A percentile compares a stretch with the other conserved stretches of the same genome.
Conservation (phyloP, 2,888 invertebrate species). For the Deilephila porcellus region DNA sequence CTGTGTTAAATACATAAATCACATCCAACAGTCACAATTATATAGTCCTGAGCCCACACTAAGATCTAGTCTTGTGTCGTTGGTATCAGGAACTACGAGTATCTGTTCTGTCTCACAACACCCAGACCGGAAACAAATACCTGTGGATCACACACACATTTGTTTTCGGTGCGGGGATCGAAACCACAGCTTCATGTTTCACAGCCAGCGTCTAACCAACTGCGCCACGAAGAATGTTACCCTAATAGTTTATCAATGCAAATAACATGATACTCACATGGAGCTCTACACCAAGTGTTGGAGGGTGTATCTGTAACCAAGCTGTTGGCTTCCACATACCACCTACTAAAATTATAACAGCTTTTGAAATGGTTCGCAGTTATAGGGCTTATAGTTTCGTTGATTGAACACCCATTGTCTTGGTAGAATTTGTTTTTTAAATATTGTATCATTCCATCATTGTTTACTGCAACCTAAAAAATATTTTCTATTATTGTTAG, state of each 20-base stretch:
- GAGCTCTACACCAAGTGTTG: conserved; percentile 89
- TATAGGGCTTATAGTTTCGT: conserved; percentile 74
- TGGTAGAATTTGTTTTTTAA: conserved; percentile 82
- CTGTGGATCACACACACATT: no score
- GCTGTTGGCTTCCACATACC: conserved; percentile 80
- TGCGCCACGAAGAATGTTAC: no score
- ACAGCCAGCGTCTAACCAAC: no score
- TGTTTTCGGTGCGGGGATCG: no score
- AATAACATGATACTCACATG: conserved; percentile 74
- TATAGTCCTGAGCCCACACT: no score
- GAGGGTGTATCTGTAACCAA: conserved; percentile 87
- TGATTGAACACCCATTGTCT: conserved; percentile 77
- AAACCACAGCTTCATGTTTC: no score
- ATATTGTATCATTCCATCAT: conserved; percentile 87
- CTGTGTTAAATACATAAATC: no score
- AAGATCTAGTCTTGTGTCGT: no score
- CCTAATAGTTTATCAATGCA: not conserved
- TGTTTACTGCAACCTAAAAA: conserved; percentile 84
- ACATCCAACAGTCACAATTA: no score
- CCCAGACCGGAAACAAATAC: no score
- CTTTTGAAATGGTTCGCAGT: conserved; percentile 73
- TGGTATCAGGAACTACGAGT: no score
- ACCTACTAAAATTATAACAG: conserved; percentile 84
- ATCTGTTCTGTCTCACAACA: no score
- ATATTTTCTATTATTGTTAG: not conserved